Percentiles rank a stretch among this genome's conserved stretches.
phyloP scores from a whole-genome alignment of 1,140 invertebrate species.

The Drosophila lowei region DNA sequence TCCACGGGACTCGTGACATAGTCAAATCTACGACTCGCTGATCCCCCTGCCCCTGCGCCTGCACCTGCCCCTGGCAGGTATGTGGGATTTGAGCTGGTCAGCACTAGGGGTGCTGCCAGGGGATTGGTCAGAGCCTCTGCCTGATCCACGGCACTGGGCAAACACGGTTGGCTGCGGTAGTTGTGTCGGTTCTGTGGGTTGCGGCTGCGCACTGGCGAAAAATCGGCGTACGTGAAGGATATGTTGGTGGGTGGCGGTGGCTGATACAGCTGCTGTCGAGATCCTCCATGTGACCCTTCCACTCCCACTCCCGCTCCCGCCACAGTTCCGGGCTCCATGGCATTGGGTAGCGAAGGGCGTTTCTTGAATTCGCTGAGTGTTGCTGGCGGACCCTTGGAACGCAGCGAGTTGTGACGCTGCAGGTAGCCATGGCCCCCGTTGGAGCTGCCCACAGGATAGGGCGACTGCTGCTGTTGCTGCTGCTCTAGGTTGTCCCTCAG shows the following conservation, averaged over 20 bases:
- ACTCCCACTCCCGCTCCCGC: no score
- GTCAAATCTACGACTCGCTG: conserved; percentile 15
- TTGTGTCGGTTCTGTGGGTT: conserved; percentile 46
- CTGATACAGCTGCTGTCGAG: conserved; percentile 4
- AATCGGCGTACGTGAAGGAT: conserved; percentile 72
- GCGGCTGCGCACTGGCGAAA: conserved; percentile 26
- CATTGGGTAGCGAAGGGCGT: conserved; percentile 77
- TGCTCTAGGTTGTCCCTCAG: conserved; percentile 60
- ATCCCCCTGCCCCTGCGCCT: no score
- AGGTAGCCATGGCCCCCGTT: conserved; percentile 35
- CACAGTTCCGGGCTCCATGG: conserved; percentile 57
- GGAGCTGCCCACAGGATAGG: neutral
- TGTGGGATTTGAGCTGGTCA: conserved; percentile 69
- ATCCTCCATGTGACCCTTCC: neutral
- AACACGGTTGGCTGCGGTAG: conserved; percentile 73
- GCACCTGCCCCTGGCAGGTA: conserved; percentile 40
- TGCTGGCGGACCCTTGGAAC: conserved; percentile 44
- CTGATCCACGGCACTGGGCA: conserved; percentile 59
- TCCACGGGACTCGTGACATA: conserved; percentile 63
- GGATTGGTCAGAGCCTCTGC: conserved; percentile 72
- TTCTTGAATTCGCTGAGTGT: conserved; percentile 67
- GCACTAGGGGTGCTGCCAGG: conserved; percentile 62
- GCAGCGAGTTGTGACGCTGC: conserved; percentile 74
- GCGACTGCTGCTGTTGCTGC: conserved; percentile 56
- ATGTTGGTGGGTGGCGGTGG: conserved; percentile 74